Conservation (phyloP, 1,140 invertebrate genomes). For the Drosophila arawakana region DNA sequence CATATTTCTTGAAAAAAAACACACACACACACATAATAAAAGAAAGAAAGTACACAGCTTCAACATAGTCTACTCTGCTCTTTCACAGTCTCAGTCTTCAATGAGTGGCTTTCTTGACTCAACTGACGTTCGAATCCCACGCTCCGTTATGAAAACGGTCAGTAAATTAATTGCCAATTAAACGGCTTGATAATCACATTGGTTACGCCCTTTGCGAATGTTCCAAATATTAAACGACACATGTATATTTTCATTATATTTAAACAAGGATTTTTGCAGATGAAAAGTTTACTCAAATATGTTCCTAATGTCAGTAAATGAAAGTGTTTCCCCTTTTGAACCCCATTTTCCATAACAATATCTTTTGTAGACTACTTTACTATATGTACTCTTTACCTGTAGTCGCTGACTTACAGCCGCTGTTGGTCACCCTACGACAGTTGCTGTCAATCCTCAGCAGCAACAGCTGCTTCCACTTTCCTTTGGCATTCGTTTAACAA, state of each 20-base stretch:
- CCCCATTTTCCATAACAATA: no score
- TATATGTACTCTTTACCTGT: background rate
- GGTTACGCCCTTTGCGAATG: conserved; percentile 24
- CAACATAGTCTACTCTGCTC: background rate
- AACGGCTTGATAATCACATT: conserved; percentile 42
- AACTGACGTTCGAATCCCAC: conserved; percentile 37
- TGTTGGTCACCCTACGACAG: background rate
- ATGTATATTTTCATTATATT: background rate
- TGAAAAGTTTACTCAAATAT: no score
- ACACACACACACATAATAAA: background rate
- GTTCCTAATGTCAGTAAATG: background rate
- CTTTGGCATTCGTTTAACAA: conserved; percentile 36
- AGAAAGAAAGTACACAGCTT: conserved; percentile 46
- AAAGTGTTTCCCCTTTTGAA: background rate
- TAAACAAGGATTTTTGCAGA: background rate
- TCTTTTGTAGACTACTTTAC: background rate
- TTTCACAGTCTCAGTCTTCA: background rate
- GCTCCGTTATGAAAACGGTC: conserved; percentile 40
- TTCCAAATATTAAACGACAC: background rate
- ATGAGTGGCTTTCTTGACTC: conserved; percentile 21
- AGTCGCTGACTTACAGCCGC: background rate
- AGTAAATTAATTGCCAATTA: conserved; percentile 54
- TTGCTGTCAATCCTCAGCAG: conserved; percentile 14
- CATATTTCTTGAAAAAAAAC: conserved; percentile 43
- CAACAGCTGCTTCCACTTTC: conserved; percentile 45